Conservation (phyloP, 2,888 invertebrate genomes). For the Drosophila peninsularis region DNA sequence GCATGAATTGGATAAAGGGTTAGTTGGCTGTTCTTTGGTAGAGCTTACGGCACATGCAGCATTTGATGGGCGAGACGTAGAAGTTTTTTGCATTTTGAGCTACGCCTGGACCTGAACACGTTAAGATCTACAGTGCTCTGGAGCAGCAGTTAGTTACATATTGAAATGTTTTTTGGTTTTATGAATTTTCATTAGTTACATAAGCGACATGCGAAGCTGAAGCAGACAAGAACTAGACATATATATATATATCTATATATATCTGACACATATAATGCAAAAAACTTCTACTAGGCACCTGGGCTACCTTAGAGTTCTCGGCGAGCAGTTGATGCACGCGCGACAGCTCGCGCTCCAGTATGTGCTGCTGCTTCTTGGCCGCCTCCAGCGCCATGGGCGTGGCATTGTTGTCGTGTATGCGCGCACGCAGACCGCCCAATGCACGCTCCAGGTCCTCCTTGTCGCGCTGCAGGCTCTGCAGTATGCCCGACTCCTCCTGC, state of each 20-base stretch:
- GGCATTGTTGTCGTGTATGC: slow-evolving; percentile 88
- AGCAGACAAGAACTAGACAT: slow-evolving; percentile 45
- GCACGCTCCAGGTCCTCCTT: slow-evolving; percentile 90
- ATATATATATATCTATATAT: not conserved
- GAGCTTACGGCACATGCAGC: slow-evolving; percentile 55
- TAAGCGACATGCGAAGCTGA: slow-evolving; percentile 75
- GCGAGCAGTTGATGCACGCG: slow-evolving; percentile 94
- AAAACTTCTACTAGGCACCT: slow-evolving; percentile 87
- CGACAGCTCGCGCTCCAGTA: slow-evolving; percentile 91
- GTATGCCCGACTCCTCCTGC: slow-evolving; percentile 90
- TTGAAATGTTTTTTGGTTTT: slow-evolving; percentile 9
- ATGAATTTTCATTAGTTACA: slow-evolving; percentile 63
- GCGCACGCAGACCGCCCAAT: slow-evolving; percentile 87
- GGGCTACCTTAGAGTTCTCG: slow-evolving; percentile 94
- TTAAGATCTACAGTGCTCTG: no score
- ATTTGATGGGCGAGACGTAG: slow-evolving; percentile 35
- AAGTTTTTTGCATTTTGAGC: slow-evolving; percentile 68
- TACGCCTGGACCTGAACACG: not conserved
- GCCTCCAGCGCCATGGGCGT: slow-evolving; percentile 88
- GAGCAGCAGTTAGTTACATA: slow-evolving; percentile 32
- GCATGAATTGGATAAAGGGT: not conserved
- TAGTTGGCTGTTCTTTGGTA: slow-evolving; percentile 7
- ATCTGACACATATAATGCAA: slow-evolving; percentile 66
- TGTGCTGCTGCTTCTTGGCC: slow-evolving; percentile 89
- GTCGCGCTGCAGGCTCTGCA: slow-evolving; percentile 90